Evolutionary conservation across 2,113 vertebrate species (phyloP).

Genomic region (Trinectes maculatus): DNA sequence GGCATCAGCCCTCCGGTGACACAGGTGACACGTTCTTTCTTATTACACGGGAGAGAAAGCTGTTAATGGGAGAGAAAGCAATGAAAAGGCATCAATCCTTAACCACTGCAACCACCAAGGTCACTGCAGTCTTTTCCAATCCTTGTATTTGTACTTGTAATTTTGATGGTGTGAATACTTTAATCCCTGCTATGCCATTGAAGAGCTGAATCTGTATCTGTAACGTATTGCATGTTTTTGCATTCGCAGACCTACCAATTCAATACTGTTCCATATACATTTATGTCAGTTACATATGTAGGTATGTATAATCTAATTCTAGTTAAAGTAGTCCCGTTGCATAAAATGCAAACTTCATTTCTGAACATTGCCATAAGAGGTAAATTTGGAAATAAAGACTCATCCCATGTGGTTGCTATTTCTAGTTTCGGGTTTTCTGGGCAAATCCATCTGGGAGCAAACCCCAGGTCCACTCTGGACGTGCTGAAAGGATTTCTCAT

Average conservation of each 20-base stretch:
- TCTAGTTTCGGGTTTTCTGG: not conserved
- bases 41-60: no score
- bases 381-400: not conserved
- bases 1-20: slow-evolving; percentile 30
- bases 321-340: no score
- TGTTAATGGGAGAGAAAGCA: slow-evolving; percentile 38
- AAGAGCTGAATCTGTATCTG: no score
- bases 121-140: slow-evolving; percentile 21
- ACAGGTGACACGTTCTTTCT: slow-evolving; percentile 28
- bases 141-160: no score
- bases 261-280: no score
- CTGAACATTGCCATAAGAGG: not conserved
- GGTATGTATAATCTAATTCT: no score
- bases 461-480: not conserved
- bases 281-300: no score
- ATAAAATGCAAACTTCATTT: not conserved
- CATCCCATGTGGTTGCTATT: not conserved
- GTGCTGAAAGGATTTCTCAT: not conserved
- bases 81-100: slow-evolving; percentile 37
- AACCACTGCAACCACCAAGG: slow-evolving; percentile 9
- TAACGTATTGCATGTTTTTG: no score
- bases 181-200: no score
- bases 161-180: no score
- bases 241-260: no score
- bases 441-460: not conserved